A percentile compares a stretch with the other conserved stretches of the same genome.
These are phyloP conservation scores for Ivindomyrus marchei DNA, from an alignment of 2,113 vertebrate species.

Conservation along the genomic window DNA sequence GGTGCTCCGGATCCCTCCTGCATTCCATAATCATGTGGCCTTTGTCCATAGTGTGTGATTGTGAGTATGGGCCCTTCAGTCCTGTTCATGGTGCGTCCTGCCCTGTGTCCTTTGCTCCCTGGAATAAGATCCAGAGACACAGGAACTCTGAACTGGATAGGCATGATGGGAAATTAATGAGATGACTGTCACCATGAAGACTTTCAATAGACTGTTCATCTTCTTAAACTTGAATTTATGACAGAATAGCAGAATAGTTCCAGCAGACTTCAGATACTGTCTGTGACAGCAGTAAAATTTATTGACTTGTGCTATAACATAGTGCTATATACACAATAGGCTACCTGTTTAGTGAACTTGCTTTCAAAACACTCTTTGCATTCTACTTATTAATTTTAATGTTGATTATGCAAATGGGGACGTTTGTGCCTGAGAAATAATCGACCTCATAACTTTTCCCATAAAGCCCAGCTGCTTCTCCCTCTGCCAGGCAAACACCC, in stretches of 20 bases:
- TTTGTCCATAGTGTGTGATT: background rate
- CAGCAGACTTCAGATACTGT: background rate
- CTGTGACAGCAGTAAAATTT: background rate
- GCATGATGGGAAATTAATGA: background rate
- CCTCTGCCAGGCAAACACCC: conserved; percentile 3
- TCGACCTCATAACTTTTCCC: conserved; percentile 19
- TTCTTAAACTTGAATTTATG: background rate
- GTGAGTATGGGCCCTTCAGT: background rate
- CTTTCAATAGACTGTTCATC: background rate
- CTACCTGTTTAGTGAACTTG: background rate
- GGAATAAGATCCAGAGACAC: background rate
- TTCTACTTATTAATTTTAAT: conserved; percentile 7
- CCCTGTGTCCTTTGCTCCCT: background rate
- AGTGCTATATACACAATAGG: background rate
- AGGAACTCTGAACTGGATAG: background rate
- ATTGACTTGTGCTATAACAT: background rate
- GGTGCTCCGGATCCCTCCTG: background rate
- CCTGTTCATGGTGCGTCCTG: background rate
- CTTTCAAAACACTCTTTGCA: background rate
- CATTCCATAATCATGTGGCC: background rate
- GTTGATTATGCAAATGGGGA: conserved; percentile 11
- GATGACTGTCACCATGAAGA: background rate
- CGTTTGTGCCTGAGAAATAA: conserved; percentile 9
- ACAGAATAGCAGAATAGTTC: background rate
- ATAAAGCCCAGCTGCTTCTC: conserved; percentile 20